Percentiles rank a stretch among this genome's conserved stretches.
These are phyloP conservation scores for Listronotus bonariensis DNA, from an alignment of 1,140 invertebrate genomes.

Conservation along the genomic window DNA sequence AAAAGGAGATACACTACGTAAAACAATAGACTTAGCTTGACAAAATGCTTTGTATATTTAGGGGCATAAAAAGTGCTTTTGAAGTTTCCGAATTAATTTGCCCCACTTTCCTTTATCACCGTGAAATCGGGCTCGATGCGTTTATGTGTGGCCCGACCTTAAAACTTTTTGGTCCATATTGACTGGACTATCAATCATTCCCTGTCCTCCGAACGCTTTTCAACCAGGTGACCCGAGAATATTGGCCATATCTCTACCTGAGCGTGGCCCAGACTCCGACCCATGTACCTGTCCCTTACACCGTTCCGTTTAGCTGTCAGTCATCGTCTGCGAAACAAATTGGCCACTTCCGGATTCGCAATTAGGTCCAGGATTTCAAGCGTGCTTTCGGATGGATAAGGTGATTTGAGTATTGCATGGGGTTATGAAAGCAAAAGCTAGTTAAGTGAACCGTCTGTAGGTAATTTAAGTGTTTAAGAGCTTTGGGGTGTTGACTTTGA, in stretches of 20 bases:
- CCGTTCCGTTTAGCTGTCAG: conserved; percentile 3
- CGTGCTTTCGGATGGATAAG: background rate
- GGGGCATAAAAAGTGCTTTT: no score
- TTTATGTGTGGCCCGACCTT: background rate
- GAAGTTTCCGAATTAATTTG: no score
- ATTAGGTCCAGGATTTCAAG: conserved; percentile 8
- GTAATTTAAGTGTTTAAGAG: no score
- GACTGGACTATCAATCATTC: background rate
- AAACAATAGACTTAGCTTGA: no score
- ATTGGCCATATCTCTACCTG: conserved; percentile 6
- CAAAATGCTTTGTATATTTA: no score
- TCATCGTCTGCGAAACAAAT: conserved; percentile 3
- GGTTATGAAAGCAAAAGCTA: conserved; percentile 5
- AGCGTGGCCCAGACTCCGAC: background rate
- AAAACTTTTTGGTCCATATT: no score
- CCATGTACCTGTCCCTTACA: background rate
- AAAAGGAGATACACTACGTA: no score
- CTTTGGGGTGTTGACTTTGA: no score
- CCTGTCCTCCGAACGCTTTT: background rate
- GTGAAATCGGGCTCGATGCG: no score
- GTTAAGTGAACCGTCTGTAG: no score
- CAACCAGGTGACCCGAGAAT: background rate
- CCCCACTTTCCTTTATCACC: no score
- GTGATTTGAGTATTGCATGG: conserved; percentile 4
- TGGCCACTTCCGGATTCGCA: background rate